phyloP scores from a whole-genome alignment of 2,888 invertebrate genomes.

The Apodemia mormo region DNA sequence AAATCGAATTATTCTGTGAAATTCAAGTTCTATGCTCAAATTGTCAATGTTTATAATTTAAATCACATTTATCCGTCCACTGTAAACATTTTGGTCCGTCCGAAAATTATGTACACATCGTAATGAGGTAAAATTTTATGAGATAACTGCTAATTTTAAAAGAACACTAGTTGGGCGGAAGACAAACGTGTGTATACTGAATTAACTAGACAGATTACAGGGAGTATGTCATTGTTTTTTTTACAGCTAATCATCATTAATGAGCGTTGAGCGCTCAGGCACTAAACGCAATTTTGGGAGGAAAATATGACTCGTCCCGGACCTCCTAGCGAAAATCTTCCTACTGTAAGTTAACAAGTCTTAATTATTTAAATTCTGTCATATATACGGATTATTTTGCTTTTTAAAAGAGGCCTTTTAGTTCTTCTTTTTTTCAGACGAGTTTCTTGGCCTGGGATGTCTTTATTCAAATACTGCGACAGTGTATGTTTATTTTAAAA shows the following conservation, averaged over 20 bases:
- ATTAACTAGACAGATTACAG: constrained; percentile 6
- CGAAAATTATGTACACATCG: constrained; percentile 35
- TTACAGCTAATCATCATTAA: constrained; percentile 61
- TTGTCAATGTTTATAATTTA: constrained; percentile 22
- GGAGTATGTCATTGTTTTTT: constrained; percentile 31
- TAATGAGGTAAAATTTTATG: constrained; percentile 50
- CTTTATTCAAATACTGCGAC: constrained; percentile 71
- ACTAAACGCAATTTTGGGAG: constrained; percentile 31
- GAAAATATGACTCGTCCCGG: constrained; percentile 79
- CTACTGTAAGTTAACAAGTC: constrained; percentile 67
- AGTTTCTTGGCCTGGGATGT: constrained; percentile 52
- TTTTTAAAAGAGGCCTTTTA: constrained; percentile 16
- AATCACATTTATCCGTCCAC: constrained; percentile 39
- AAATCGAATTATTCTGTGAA: constrained; percentile 9
- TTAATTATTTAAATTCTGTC: constrained; percentile 10
- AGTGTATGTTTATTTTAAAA: constrained; percentile 54
- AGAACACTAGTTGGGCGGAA: constrained; percentile 27
- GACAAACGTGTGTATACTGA: constrained; percentile 30
- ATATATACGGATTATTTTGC: constrained; percentile 36
- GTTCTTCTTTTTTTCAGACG: constrained; percentile 43
- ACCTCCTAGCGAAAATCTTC: constrained; percentile 87
- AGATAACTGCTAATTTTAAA: constrained; percentile 20
- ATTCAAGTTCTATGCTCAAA: constrained; percentile 29
- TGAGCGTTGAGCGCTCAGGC: constrained; percentile 47
- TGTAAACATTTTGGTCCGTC: constrained; percentile 30